Percentiles rank a stretch among this genome's conserved stretches.
These are phyloP conservation scores for Sander vitreus DNA, from an alignment of 2,113 vertebrate species.

Conservation along the genomic window DNA sequence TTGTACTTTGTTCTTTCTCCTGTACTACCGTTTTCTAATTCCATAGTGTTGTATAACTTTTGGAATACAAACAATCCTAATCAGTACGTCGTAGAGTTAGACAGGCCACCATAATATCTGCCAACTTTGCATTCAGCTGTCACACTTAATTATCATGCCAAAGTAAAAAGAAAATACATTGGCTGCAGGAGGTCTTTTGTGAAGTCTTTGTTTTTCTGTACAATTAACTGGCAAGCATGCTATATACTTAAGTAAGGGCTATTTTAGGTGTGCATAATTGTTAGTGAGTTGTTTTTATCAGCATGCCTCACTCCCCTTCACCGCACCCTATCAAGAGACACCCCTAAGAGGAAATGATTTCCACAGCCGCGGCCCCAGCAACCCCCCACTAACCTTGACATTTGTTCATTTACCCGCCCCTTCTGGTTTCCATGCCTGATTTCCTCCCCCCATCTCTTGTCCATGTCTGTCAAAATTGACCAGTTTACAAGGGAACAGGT, in stretches of 20 bases:
- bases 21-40: conserved; percentile 31
- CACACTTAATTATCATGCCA: conserved; percentile 80
- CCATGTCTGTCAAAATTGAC: conserved; percentile 79
- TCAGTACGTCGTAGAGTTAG: conserved; percentile 63
- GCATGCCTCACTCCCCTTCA: conserved; percentile 82
- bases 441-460: background rate
- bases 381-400: conserved; percentile 76
- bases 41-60: conserved; percentile 63
- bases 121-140: conserved; percentile 78
- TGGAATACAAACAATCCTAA: conserved; percentile 66
- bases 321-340: conserved; percentile 69
- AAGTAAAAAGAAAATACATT: conserved; percentile 78
- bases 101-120: conserved; percentile 77
- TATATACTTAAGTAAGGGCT: conserved; percentile 80
- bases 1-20: background rate
- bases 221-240: conserved; percentile 79
- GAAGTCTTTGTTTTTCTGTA: conserved; percentile 83
- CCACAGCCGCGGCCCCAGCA: conserved; percentile 59
- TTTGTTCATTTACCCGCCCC: conserved; percentile 77
- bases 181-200: conserved; percentile 75
- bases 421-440: conserved; percentile 38
- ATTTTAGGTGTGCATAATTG: conserved; percentile 84
- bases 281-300: conserved; percentile 84
- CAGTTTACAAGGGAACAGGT: conserved; percentile 79
- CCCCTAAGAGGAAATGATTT: conserved; percentile 79